phyloP scores from a whole-genome alignment of 2,888 invertebrate genomes.

The Eilema sororculum region DNA sequence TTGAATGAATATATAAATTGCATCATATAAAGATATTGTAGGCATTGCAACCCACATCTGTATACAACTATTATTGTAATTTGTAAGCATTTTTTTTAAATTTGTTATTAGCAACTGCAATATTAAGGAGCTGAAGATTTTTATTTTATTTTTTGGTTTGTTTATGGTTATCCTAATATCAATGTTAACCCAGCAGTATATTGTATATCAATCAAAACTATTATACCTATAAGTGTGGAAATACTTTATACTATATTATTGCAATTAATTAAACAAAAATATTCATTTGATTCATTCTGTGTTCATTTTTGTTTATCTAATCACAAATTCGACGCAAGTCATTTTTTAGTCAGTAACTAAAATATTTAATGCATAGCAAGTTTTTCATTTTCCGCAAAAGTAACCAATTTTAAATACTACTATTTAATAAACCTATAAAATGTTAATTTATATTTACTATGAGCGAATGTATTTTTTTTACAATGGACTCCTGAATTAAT shows the following conservation, averaged over 20 bases:
- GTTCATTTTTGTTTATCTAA: conserved; percentile 32
- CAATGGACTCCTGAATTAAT: conserved; percentile 49
- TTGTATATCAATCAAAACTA: conserved; percentile 45
- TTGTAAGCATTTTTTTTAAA: background rate
- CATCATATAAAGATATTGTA: background rate
- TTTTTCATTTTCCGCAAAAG: conserved; percentile 32
- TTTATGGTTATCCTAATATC: conserved; percentile 31
- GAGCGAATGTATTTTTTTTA: conserved; percentile 48
- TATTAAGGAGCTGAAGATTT: background rate
- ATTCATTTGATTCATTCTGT: conserved; percentile 17
- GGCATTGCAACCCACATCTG: background rate
- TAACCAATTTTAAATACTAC: conserved; percentile 41
- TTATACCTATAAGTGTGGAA: conserved; percentile 43
- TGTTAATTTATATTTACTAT: conserved; percentile 43
- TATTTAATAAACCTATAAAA: conserved; percentile 40
- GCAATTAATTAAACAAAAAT: conserved; percentile 38
- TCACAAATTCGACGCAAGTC: conserved; percentile 23
- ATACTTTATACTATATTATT: conserved; percentile 33
- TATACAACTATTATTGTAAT: background rate
- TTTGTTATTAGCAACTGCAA: background rate
- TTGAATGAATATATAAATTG: background rate
- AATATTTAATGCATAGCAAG: conserved; percentile 35
- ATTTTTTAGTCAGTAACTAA: conserved; percentile 39
- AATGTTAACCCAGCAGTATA: conserved; percentile 38
- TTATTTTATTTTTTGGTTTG: conserved; percentile 30